phyloP scores from a whole-genome alignment of 2,113 vertebrate genomes.

The Cercocebus atys region DNA sequence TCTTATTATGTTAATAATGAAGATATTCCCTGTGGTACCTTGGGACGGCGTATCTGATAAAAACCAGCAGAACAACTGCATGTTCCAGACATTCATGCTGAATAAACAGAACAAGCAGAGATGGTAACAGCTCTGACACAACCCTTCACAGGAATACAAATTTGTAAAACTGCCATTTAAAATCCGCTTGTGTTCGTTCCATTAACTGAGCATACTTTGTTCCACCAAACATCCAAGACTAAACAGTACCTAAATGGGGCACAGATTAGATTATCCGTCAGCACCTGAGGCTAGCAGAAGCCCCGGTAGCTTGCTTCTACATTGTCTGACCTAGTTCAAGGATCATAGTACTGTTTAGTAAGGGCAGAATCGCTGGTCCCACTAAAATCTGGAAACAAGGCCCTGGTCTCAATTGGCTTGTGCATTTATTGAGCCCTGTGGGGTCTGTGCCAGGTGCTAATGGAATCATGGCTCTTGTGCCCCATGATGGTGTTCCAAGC shows the following conservation, averaged over 20 bases:
- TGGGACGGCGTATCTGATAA: constrained; percentile 76
- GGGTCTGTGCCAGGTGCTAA: too few species aligned
- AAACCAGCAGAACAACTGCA: constrained; percentile 65
- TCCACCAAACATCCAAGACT: not conserved
- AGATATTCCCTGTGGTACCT: constrained; percentile 73
- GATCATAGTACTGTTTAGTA: fast-evolving
- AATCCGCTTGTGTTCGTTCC: constrained; percentile 40
- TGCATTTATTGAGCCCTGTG: fast-evolving
- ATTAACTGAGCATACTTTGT: not conserved
- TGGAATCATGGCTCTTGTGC: not conserved
- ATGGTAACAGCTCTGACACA: constrained; percentile 67
- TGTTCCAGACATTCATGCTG: constrained; percentile 63
- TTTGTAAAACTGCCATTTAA: constrained; percentile 72
- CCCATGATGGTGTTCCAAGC: not conserved
- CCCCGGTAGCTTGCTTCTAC: not conserved
- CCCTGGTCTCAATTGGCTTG: fast-evolving
- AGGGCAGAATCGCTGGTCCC: fast-evolving
- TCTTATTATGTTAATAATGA: constrained; percentile 80
- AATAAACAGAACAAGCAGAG: constrained; percentile 79
- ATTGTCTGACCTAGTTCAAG: not conserved
- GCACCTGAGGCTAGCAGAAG: not conserved
- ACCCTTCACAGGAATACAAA: constrained; percentile 73
- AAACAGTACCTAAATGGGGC: not conserved
- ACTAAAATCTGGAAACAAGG: not conserved
- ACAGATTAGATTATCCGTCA: not conserved